Conservation (phyloP, 1,140 invertebrate genomes). For the Polyergus mexicanus region DNA sequence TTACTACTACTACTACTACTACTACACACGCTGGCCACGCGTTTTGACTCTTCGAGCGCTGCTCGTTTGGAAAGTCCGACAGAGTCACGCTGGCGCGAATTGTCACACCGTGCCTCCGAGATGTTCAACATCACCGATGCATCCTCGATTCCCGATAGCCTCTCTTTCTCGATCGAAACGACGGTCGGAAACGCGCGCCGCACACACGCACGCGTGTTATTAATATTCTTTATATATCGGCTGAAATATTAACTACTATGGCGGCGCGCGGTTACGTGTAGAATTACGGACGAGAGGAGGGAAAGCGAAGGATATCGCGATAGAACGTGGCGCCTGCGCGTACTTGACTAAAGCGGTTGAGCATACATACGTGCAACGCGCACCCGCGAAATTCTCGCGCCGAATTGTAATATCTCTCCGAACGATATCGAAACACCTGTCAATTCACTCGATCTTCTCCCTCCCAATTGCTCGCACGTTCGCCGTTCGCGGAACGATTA, state of each 20-base stretch:
- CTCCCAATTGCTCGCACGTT: conserved; percentile 26
- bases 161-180: conserved; percentile 46
- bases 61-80: conserved; percentile 58
- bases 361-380: neutral
- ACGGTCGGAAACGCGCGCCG: conserved; percentile 35
- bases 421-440: conserved; percentile 61
- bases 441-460: conserved; percentile 35
- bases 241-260: conserved; percentile 74
- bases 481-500: conserved; percentile 32
- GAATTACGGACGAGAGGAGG: conserved; percentile 5
- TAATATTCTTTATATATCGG: conserved; percentile 66
- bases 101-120: neutral
- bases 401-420: conserved; percentile 19
- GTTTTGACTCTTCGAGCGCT: conserved; percentile 59
- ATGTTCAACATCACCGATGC: neutral
- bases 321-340: conserved; percentile 71
- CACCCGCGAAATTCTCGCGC: neutral
- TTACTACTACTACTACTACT: too few species aligned
- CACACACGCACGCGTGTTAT: conserved; percentile 34
- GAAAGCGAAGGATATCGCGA: neutral
- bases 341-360: conserved; percentile 37
- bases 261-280: conserved; percentile 66
- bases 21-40: conserved; percentile 50
- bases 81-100: conserved; percentile 65
- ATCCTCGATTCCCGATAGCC: conserved; percentile 11